These are phyloP conservation scores for Morone saxatilis DNA, from an alignment of 2,113 vertebrate species.

Conservation along the genomic window DNA sequence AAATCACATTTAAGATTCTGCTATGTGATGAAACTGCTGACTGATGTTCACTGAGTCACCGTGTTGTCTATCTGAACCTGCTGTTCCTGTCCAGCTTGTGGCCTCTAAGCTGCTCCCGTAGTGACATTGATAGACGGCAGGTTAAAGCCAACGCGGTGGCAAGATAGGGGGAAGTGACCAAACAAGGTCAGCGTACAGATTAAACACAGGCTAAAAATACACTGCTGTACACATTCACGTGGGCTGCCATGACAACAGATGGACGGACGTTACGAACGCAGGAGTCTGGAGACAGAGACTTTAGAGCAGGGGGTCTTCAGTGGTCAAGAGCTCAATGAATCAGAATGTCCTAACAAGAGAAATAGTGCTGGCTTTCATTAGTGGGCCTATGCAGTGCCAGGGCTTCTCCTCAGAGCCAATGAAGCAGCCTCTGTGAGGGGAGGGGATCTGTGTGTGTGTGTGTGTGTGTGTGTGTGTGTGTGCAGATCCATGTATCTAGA, in stretches of 20 bases:
- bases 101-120: constrained; percentile 57
- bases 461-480: constrained; percentile 2
- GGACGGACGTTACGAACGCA: constrained; percentile 67
- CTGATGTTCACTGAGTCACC: constrained; percentile 36
- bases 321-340: constrained; percentile 76
- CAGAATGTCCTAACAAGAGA: constrained; percentile 66
- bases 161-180: constrained; percentile 67
- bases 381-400: constrained; percentile 60
- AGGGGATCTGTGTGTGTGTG: constrained; percentile 25
- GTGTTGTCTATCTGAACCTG: constrained; percentile 52
- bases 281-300: constrained; percentile 54
- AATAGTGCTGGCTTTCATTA: constrained; percentile 72
- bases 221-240: constrained; percentile 67
- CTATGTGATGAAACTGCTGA: background rate
- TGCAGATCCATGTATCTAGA: background rate
- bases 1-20: background rate
- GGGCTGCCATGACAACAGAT: constrained; percentile 83
- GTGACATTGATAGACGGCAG: constrained; percentile 58
- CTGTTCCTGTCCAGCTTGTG: constrained; percentile 46
- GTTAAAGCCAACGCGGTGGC: constrained; percentile 60
- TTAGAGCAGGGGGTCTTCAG: constrained; percentile 48
- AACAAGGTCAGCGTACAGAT: constrained; percentile 82
- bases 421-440: constrained; percentile 48
- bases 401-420: constrained; percentile 48
- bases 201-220: constrained; percentile 82